phyloP scores from a whole-genome alignment of 2,888 invertebrate genomes.

The Drosophila neonasuta region DNA sequence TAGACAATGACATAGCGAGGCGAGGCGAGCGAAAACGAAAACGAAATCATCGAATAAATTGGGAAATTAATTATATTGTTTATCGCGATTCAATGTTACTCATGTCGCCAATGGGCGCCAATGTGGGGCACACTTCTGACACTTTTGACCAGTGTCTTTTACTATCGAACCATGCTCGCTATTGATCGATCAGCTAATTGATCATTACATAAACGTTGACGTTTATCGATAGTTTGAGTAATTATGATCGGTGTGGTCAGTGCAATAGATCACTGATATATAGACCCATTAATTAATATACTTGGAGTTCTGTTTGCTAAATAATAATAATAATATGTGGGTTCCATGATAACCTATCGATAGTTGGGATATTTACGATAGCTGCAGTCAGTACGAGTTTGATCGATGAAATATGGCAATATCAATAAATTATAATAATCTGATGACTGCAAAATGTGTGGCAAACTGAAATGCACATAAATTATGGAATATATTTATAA shows the following conservation, averaged over 20 bases:
- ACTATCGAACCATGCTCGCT: background rate
- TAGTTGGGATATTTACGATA: background rate
- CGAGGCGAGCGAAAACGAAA: background rate
- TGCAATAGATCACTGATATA: slow-evolving; percentile 2
- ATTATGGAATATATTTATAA: background rate
- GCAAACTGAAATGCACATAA: background rate
- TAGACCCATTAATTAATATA: slow-evolving; percentile 5
- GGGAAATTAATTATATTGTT: slow-evolving; percentile 35
- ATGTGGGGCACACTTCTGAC: slow-evolving; percentile 4
- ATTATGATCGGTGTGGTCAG: slow-evolving; percentile 11
- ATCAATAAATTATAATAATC: background rate
- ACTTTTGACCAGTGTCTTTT: background rate
- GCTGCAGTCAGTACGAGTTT: background rate
- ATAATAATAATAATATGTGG: background rate
- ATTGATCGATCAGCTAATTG: slow-evolving; percentile 16
- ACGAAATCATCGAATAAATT: slow-evolving; percentile 29
- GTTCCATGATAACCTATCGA: background rate
- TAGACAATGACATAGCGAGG: slow-evolving; percentile 15
- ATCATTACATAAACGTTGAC: slow-evolving; percentile 3
- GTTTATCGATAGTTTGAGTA: slow-evolving; percentile 20
- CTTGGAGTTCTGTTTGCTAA: background rate
- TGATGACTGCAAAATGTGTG: background rate
- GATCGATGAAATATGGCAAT: slow-evolving; percentile 2
- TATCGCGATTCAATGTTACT: slow-evolving; percentile 40
- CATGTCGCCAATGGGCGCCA: slow-evolving; percentile 29